These are phyloP conservation scores for Andinoacara biseriatus DNA, from an alignment of 2,113 vertebrate genomes.

Conservation along the genomic window DNA sequence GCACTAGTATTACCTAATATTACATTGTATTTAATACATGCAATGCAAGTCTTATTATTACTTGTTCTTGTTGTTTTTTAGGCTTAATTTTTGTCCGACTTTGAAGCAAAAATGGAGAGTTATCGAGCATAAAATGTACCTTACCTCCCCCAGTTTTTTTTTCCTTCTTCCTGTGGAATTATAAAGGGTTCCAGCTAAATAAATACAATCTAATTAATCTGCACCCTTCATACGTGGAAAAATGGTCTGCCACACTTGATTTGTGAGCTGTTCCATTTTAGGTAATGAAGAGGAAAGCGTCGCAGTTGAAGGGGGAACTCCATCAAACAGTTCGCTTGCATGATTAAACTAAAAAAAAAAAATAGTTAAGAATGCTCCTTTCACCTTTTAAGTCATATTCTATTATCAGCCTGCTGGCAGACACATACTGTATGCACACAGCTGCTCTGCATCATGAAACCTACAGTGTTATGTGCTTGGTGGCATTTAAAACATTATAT, in stretches of 20 bases:
- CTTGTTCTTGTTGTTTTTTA: accelerated
- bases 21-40: background rate
- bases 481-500: slow-evolving; percentile 28
- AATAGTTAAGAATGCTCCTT: slow-evolving; percentile 65
- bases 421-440: background rate
- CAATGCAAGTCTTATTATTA: background rate
- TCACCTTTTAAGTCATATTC: slow-evolving; percentile 70
- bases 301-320: slow-evolving; percentile 40
- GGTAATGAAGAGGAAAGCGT: slow-evolving; percentile 71
- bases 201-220: slow-evolving; percentile 78
- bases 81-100: background rate
- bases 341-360: slow-evolving; percentile 64
- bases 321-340: slow-evolving; percentile 60
- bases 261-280: slow-evolving; percentile 73
- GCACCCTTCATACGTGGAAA: slow-evolving; percentile 63
- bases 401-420: slow-evolving; percentile 52
- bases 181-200: slow-evolving; percentile 76
- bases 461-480: slow-evolving; percentile 22
- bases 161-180: slow-evolving; percentile 40
- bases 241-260: slow-evolving; percentile 74
- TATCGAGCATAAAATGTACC: slow-evolving; percentile 26
- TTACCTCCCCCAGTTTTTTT: slow-evolving; percentile 21
- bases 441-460: slow-evolving; percentile 8
- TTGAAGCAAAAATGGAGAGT: slow-evolving; percentile 36
- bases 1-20: background rate